phyloP scores from a whole-genome alignment of 1,140 invertebrate genomes.

The Mactra quadrangularis region DNA sequence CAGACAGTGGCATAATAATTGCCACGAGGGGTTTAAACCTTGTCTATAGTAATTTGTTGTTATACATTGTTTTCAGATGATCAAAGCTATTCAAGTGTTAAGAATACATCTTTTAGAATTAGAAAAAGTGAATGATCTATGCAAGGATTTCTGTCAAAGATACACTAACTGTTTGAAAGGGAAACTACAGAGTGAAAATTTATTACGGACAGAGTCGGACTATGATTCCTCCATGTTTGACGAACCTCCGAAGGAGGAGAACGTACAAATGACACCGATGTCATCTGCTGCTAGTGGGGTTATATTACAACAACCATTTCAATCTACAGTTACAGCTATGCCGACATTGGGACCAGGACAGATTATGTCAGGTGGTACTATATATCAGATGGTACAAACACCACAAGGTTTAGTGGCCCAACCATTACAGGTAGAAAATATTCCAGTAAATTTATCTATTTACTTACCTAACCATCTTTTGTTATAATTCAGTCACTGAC shows the following conservation, averaged over 20 bases:
- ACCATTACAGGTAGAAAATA: conserved; percentile 86
- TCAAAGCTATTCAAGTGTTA: conserved; percentile 83
- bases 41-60: no score
- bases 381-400: conserved; percentile 85
- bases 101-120: conserved; percentile 83
- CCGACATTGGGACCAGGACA: conserved; percentile 81
- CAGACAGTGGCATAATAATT: no score
- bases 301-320: conserved; percentile 73
- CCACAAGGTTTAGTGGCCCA: conserved; percentile 85
- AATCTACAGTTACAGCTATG: conserved; percentile 78
- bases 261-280: conserved; percentile 38
- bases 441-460: no score
- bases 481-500: no score
- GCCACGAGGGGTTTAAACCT: no score
- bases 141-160: conserved; percentile 83
- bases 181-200: conserved; percentile 82
- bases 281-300: conserved; percentile 73
- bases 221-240: conserved; percentile 70
- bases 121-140: conserved; percentile 84
- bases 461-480: no score
- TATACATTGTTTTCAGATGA: conserved; percentile 83
- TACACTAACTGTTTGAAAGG: conserved; percentile 83
- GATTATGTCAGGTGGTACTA: conserved; percentile 83
- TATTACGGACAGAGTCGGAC: conserved; percentile 77
- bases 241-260: conserved; percentile 60